A percentile compares a stretch with the other conserved stretches of the same genome.
Evolutionary conservation across 2,797 vertebrate species (phyloP).

Genomic region (Sebastes trivittatus): DNA sequence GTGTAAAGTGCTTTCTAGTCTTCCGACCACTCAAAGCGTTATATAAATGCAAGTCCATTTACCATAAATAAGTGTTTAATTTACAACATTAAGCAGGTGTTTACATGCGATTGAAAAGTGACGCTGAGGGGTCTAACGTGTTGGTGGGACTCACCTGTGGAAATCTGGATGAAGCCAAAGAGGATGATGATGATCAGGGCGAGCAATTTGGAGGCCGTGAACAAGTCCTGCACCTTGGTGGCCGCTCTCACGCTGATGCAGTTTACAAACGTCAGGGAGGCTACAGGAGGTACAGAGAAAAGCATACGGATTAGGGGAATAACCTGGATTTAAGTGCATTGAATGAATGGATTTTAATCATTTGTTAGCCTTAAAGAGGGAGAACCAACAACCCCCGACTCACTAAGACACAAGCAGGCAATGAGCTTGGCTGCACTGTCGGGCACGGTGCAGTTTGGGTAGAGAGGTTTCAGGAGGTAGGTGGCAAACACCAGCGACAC

Average conservation of each 20-base stretch:
- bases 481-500: slow-evolving; percentile 98
- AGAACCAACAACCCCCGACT: slow-evolving; percentile 72
- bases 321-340: neutral
- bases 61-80: too few species aligned
- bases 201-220: slow-evolving; percentile 79
- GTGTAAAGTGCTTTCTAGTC: too few species aligned
- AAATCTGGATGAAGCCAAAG: slow-evolving; percentile 82
- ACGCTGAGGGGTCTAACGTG: too few species aligned
- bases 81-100: too few species aligned
- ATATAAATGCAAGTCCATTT: too few species aligned
- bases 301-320: neutral
- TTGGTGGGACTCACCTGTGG: slow-evolving; percentile 64
- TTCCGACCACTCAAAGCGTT: too few species aligned
- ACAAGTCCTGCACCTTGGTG: slow-evolving; percentile 82
- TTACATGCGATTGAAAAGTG: too few species aligned
- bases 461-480: slow-evolving; percentile 96
- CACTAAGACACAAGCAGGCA: slow-evolving; percentile 94
- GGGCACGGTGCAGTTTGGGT: slow-evolving; percentile 90
- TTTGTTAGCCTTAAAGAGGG: neutral
- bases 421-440: slow-evolving; percentile 90
- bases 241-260: slow-evolving; percentile 82
- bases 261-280: slow-evolving; percentile 80
- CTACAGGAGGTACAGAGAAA: slow-evolving; percentile 39
- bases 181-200: slow-evolving; percentile 80
- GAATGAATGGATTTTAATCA: neutral